A percentile compares a stretch with the other conserved stretches of the same genome.
Conservation (phyloP, 1,140 invertebrate genomes). For the Lanistes nyassanus region DNA sequence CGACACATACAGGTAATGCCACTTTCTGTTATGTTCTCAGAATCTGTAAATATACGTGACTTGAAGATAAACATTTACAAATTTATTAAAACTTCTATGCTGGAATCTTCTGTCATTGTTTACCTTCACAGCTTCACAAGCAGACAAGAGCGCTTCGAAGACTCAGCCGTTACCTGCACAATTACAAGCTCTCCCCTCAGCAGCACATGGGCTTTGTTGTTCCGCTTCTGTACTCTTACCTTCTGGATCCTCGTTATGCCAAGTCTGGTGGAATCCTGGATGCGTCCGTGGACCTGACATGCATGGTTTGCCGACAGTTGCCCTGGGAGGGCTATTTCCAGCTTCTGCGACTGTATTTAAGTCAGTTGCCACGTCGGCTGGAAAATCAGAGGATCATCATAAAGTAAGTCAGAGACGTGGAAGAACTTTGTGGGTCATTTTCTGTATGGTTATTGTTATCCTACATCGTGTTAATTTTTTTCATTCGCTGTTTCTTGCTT, state of each 20-base stretch:
- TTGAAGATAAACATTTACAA: neutral
- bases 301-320: constrained; percentile 78
- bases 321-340: constrained; percentile 89
- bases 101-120: neutral
- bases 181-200: constrained; percentile 73
- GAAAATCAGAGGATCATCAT: constrained; percentile 80
- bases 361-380: constrained; percentile 75
- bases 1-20: constrained; percentile 75
- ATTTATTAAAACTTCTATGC: neutral
- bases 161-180: constrained; percentile 63
- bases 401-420: constrained; percentile 45
- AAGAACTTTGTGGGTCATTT: no score
- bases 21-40: neutral
- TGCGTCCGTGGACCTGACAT: constrained; percentile 76
- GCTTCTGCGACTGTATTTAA: constrained; percentile 82
- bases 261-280: constrained; percentile 84
- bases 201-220: constrained; percentile 86
- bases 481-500: no score
- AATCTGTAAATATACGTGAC: neutral
- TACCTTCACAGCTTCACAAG: constrained; percentile 78
- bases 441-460: no score
- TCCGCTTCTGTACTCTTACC: constrained; percentile 82
- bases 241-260: constrained; percentile 80
- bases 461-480: no score
- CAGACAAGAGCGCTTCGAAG: constrained; percentile 81